phyloP scores from a whole-genome alignment of 2,888 invertebrate species.

The Euplagia quadripunctaria region DNA sequence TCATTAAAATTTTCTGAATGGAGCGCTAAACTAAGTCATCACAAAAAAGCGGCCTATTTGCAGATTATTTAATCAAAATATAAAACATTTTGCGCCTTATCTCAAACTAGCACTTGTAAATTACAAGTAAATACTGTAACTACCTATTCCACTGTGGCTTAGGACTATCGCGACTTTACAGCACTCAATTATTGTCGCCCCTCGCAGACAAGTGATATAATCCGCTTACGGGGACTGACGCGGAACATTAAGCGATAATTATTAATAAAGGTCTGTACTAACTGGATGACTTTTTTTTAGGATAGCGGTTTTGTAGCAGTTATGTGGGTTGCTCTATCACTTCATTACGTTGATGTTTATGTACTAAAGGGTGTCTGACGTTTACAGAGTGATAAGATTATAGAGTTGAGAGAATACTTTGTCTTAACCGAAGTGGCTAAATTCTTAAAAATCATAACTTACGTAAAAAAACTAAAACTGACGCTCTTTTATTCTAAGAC shows the following conservation, averaged over 20 bases:
- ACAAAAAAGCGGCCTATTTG: conserved; percentile 5
- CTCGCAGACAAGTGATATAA: conserved; percentile 56
- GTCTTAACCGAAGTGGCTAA: too few relatives aligned
- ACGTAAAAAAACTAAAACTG: too few relatives aligned
- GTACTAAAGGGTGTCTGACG: not conserved
- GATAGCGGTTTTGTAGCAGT: conserved; percentile 23
- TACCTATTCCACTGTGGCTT: conserved; percentile 37
- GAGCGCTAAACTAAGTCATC: not conserved
- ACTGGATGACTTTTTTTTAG: conserved; percentile 43
- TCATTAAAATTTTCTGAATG: not conserved
- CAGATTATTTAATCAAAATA: conserved; percentile 9
- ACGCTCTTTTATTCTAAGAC: not conserved
- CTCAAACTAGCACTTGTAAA: conserved; percentile 37
- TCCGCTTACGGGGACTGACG: conserved; percentile 58
- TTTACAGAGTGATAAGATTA: not conserved
- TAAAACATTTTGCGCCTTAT: conserved; percentile 27
- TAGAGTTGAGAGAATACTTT: too few relatives aligned
- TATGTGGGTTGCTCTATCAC: conserved; percentile 7
- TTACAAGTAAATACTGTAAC: conserved; percentile 37
- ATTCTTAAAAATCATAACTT: too few relatives aligned
- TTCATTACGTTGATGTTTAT: conserved; percentile 8
- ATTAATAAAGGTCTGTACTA: conserved; percentile 53
- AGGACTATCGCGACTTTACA: conserved; percentile 49
- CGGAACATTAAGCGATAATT: conserved; percentile 60
- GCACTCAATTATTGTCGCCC: conserved; percentile 57